Conservation (phyloP, 2,888 invertebrate genomes). For the Selenia dentaria region DNA sequence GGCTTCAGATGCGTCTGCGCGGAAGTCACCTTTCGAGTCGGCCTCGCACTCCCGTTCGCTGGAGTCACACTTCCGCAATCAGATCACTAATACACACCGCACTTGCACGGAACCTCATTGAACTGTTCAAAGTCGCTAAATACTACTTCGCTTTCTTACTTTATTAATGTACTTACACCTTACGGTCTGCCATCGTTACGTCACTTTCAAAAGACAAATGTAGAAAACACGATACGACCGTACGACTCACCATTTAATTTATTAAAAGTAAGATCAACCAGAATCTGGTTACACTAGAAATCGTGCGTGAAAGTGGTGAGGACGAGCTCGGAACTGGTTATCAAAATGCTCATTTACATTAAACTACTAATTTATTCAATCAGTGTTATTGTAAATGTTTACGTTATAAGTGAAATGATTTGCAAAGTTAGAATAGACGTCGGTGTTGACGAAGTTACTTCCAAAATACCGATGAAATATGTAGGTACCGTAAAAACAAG, state of each 20-base stretch:
- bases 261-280: slow-evolving; percentile 50
- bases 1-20: slow-evolving; percentile 68
- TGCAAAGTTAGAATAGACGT: slow-evolving; percentile 1
- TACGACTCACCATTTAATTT: slow-evolving; percentile 35
- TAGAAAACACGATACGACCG: slow-evolving; percentile 13
- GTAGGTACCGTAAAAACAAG: too few species aligned
- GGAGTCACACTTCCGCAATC: slow-evolving; percentile 64
- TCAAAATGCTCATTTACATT: slow-evolving; percentile 65
- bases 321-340: slow-evolving; percentile 62
- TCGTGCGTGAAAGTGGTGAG: slow-evolving; percentile 70
- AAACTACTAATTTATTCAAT: slow-evolving; percentile 49
- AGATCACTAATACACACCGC: slow-evolving; percentile 64
- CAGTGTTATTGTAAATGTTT: slow-evolving; percentile 37
- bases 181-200: slow-evolving; percentile 23
- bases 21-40: slow-evolving; percentile 67
- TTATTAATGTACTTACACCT: slow-evolving; percentile 29
- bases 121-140: slow-evolving; percentile 20
- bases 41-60: slow-evolving; percentile 46
- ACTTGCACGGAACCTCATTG: slow-evolving; percentile 33
- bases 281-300: slow-evolving; percentile 62
- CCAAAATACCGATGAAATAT: too few species aligned
- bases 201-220: slow-evolving; percentile 28
- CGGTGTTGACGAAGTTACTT: too few species aligned
- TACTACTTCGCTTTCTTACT: slow-evolving; percentile 41
- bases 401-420: slow-evolving; percentile 32